Base-by-base conservation (phyloP, 2,113 vertebrate species). In the Perca flavescens region DNA sequence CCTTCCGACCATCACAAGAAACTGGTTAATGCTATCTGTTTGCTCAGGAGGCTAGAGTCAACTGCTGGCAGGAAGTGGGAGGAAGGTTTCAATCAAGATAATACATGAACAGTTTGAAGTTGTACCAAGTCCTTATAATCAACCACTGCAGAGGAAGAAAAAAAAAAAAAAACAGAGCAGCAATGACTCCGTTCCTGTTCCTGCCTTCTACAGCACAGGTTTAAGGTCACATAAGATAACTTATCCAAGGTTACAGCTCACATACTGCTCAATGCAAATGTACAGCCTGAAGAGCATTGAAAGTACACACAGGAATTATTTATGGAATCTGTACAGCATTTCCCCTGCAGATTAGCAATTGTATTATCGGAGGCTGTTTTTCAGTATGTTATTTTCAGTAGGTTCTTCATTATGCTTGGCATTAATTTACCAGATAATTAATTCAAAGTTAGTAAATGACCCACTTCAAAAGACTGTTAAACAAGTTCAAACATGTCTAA, bases 81-180 rank as follows among this genome's bases (percentile, higher is more conserved):
- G 81, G 84, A 90, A 86, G 85, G 62, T 82, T 89, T 81, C n/a
- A 65, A 88, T 84, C 85, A 89, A 86, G 85, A 91, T 89, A 92
- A 84, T 75, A 84, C 83, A 89, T 85, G n/a, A 86, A 79, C 60
- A 73, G 78, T 86, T 85, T 87, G 86, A 85, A 85, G 53, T 16
- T 52, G 60, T 9, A 74, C 77, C 88, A 84, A 78, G 47, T 76
- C 74, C 52, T 83, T 83, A 84, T 80, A 78, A 88, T 73, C 61
- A 74, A 79, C 63, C 8, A 25, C 40, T 22, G 69, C 64, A 49
- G 57, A 68, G 72, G 69, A 83, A 80, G 86, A 77, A 66, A 6
- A 40, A 9, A 8, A 49, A 46, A 49, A 80, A 64, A 66, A 36
- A 64, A 79, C 3, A 61, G 25, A 58, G 22, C n/a, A 65, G 57